phyloP scores from a whole-genome alignment of 2,888 invertebrate species.

The Drosophila quinaria region DNA sequence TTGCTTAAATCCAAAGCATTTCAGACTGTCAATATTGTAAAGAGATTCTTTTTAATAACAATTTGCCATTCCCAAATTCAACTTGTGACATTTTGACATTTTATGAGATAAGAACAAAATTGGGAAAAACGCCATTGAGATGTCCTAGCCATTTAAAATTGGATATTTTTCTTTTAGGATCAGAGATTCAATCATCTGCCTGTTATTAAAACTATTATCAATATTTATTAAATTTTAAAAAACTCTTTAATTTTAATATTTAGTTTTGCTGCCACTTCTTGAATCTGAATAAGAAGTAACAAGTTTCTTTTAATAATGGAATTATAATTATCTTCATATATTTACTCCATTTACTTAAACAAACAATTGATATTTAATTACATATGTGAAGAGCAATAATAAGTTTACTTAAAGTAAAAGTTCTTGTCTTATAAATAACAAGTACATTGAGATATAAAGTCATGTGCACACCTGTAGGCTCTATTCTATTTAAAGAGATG shows the following conservation, averaged over 20 bases:
- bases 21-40: constrained; percentile 9
- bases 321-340: constrained; percentile 3
- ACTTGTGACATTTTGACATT: neutral
- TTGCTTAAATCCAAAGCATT: neutral
- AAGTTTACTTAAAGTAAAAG: neutral
- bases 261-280: too few relatives aligned
- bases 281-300: neutral
- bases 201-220: too few relatives aligned
- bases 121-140: neutral
- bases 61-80: neutral
- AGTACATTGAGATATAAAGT: neutral
- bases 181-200: too few relatives aligned
- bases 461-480: constrained; percentile 1
- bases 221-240: too few relatives aligned
- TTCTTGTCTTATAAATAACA: neutral
- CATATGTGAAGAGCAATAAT: neutral
- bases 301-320: neutral
- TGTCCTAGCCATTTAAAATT: neutral
- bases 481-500: constrained; percentile 4
- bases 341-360: constrained; percentile 2
- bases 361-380: neutral
- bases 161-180: neutral
- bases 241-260: too few relatives aligned
- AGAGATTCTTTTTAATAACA: constrained; percentile 20
- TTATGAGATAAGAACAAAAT: neutral